phyloP scores from a whole-genome alignment of 2,113 vertebrate species.

The Charina bottae region DNA sequence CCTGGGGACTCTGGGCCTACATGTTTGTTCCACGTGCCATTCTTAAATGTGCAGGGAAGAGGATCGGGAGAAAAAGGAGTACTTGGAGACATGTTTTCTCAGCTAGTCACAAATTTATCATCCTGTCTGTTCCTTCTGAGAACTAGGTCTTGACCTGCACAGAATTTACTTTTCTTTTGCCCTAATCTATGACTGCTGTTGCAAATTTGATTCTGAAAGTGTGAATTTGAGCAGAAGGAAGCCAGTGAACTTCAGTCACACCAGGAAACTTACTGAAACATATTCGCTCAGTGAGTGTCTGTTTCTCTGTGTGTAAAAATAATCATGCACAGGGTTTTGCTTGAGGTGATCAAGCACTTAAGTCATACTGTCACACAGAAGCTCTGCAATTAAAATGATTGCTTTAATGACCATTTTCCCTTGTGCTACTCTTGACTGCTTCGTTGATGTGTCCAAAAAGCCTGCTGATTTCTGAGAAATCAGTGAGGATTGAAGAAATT shows the following conservation, averaged over 20 bases:
- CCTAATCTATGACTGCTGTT: not conserved
- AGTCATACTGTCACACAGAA: not conserved
- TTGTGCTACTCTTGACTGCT: not conserved
- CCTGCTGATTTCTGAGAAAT: conserved; percentile 7
- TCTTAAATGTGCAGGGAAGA: not conserved
- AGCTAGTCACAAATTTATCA: not conserved
- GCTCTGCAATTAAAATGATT: conserved; percentile 2
- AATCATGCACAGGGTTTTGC: not conserved
- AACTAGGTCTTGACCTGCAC: not conserved
- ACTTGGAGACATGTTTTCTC: not conserved
- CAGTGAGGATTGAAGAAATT: not conserved
- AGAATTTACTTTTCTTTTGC: not conserved
- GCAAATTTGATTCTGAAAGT: not conserved
- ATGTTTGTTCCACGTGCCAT: not conserved
- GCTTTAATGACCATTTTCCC: conserved; percentile 11
- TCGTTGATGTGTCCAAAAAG: not conserved
- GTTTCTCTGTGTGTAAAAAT: not conserved
- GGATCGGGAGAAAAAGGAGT: not conserved
- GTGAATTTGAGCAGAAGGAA: not conserved
- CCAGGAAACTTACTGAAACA: not conserved
- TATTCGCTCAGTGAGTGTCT: not conserved
- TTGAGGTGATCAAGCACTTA: not conserved
- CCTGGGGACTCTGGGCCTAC: no score
- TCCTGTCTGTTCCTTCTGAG: not conserved
- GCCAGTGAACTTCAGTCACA: not conserved